phyloP scores from a whole-genome alignment of 1,140 invertebrate species.

The Drosophila kanapiae region DNA sequence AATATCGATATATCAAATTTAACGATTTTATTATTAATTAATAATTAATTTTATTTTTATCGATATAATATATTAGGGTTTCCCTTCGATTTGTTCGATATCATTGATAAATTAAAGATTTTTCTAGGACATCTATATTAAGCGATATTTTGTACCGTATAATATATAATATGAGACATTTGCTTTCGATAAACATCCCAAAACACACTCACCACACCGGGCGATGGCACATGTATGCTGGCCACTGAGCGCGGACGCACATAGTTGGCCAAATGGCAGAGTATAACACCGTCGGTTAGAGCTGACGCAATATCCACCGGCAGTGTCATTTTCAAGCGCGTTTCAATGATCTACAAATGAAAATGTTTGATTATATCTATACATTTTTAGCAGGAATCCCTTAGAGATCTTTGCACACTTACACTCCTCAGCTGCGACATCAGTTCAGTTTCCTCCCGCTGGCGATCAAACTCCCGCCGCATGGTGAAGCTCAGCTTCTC shows the following conservation, averaged over 20 bases:
- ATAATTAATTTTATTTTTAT: no score
- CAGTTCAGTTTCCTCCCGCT: conserved; percentile 94
- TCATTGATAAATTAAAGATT: no score
- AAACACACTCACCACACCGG: conserved; percentile 92
- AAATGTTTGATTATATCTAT: neutral
- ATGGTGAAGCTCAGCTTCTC: conserved; percentile 96
- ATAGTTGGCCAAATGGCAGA: conserved; percentile 97
- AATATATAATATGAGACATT: no score
- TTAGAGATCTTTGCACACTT: conserved; percentile 74
- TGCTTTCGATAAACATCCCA: neutral
- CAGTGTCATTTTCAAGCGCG: conserved; percentile 94
- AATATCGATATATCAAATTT: no score
- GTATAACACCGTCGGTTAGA: conserved; percentile 95
- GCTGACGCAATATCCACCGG: conserved; percentile 95
- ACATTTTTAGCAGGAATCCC: neutral
- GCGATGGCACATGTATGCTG: conserved; percentile 97
- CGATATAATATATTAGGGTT: no score
- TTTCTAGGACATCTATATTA: no score
- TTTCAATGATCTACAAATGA: conserved; percentile 92
- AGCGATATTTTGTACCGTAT: no score
- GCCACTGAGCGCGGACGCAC: conserved; percentile 95
- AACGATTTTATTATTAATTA: no score
- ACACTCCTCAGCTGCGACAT: conserved; percentile 94
- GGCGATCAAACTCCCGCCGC: conserved; percentile 95
- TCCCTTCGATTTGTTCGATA: no score